Evolutionary conservation across 2,888 invertebrate genomes (phyloP).

Genomic region (Cancer borealis): DNA sequence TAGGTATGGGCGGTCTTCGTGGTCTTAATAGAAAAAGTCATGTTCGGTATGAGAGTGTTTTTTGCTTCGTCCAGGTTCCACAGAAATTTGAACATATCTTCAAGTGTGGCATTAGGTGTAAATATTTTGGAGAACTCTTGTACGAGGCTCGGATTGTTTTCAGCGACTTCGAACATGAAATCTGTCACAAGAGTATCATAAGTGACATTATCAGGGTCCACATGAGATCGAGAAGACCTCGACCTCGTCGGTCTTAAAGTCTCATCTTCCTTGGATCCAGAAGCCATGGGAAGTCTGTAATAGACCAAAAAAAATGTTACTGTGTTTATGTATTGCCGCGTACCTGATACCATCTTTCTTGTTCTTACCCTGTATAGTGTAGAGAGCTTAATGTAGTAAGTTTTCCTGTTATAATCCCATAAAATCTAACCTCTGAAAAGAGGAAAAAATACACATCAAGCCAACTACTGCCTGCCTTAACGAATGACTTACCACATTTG

Average conservation of each 20-base stretch:
- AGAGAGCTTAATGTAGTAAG: too few species aligned
- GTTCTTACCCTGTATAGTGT: too few species aligned
- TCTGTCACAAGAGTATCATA: background rate
- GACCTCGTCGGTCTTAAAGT: background rate
- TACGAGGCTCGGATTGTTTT: background rate
- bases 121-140: conserved; percentile 1
- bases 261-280: background rate
- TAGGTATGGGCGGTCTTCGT: background rate
- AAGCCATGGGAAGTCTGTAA: background rate
- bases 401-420: too few species aligned
- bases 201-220: background rate
- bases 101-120: background rate
- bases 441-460: too few species aligned
- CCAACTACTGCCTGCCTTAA: too few species aligned
- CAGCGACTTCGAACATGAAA: background rate
- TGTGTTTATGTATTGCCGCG: too few species aligned
- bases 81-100: background rate
- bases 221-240: background rate
- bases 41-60: background rate
- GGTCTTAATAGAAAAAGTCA: background rate
- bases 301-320: background rate
- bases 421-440: too few species aligned
- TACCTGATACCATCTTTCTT: too few species aligned
- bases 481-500: too few species aligned
- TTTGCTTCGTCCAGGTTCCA: background rate